Conservation (phyloP, 1,140 invertebrate genomes). For the Camponotus floridanus region DNA sequence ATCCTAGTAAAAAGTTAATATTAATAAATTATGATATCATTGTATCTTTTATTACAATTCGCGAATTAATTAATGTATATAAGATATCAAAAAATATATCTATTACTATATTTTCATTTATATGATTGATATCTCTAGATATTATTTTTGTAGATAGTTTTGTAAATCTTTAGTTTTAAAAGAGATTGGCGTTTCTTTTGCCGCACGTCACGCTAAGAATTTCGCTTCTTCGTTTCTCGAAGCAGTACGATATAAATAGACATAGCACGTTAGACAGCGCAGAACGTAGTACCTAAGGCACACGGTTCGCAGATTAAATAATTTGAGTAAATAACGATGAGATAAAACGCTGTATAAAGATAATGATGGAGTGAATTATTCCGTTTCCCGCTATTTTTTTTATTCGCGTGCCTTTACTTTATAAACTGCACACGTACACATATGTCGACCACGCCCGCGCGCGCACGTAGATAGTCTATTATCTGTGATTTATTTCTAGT, state of each 20-base stretch:
- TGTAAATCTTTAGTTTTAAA: background rate
- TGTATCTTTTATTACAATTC: background rate
- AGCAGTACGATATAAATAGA: slow-evolving; percentile 73
- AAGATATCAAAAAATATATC: background rate
- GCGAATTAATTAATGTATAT: background rate
- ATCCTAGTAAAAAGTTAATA: background rate
- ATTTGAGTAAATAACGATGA: slow-evolving; percentile 33
- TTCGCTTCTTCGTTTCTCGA: slow-evolving; percentile 62
- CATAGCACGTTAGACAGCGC: slow-evolving; percentile 62
- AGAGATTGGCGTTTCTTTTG: slow-evolving; percentile 1
- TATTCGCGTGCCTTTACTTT: background rate
- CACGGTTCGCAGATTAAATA: slow-evolving; percentile 22
- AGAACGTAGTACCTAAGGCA: slow-evolving; percentile 24
- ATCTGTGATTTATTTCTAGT: background rate
- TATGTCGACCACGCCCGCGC: background rate
- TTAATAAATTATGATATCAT: background rate
- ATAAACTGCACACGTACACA: background rate
- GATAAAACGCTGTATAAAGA: background rate
- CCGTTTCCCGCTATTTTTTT: too few species aligned
- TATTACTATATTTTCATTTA: background rate
- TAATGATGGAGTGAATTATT: background rate
- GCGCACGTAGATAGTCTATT: background rate
- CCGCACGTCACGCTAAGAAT: slow-evolving; percentile 58
- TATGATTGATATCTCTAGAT: background rate
- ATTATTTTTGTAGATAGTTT: background rate